Percentiles rank a stretch among this genome's conserved stretches.
Conservation (phyloP, 2,113 vertebrate genomes). For the Aleadryas rufinucha region DNA sequence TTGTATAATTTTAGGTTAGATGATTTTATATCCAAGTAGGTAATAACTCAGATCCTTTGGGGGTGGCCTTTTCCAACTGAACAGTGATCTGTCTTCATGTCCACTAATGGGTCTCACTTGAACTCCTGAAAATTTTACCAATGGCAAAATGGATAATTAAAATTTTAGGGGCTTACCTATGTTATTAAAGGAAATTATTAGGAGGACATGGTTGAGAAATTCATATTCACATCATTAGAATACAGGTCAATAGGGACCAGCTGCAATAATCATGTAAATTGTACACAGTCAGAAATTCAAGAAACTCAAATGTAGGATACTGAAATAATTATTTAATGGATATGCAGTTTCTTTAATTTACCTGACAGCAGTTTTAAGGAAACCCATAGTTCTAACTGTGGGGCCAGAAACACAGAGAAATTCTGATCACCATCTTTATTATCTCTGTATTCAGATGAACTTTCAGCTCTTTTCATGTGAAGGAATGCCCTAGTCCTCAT, state of each 20-base stretch:
- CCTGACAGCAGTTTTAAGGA: background rate
- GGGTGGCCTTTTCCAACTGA: background rate
- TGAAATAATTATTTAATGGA: background rate
- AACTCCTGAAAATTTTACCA: constrained; percentile 2
- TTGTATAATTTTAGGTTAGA: background rate
- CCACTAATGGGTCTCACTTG: background rate
- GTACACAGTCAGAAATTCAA: background rate
- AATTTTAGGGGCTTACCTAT: background rate
- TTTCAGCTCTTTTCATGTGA: background rate
- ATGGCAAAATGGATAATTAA: constrained; percentile 8
- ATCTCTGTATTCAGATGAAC: background rate
- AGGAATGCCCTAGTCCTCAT: background rate
- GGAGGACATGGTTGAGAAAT: background rate
- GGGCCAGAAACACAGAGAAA: background rate
- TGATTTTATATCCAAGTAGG: background rate
- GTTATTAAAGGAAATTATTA: background rate
- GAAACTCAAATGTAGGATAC: background rate
- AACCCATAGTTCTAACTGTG: background rate
- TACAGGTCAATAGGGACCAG: background rate
- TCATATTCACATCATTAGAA: background rate
- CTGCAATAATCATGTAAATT: background rate
- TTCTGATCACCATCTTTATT: background rate
- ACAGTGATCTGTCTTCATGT: background rate
- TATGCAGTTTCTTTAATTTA: background rate
- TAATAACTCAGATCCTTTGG: background rate